These are phyloP conservation scores for Hymenochirus boettgeri DNA, from an alignment of 2,113 vertebrate species.

Conservation along the genomic window DNA sequence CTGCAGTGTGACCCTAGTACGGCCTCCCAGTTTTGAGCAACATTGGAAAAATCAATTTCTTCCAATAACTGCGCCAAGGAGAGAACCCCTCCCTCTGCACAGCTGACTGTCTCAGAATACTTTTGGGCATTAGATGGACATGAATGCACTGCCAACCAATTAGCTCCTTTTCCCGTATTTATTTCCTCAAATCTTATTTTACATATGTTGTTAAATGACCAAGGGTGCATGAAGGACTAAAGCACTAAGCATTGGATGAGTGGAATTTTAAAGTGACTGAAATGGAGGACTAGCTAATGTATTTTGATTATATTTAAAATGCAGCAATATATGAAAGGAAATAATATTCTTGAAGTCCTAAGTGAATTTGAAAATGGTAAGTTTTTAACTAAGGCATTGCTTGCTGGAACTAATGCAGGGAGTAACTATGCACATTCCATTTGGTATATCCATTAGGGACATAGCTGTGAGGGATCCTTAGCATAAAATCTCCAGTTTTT, in stretches of 20 bases:
- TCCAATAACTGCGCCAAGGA: slow-evolving; percentile 47
- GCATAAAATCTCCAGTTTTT: slow-evolving; percentile 15
- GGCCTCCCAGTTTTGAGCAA: slow-evolving; percentile 83
- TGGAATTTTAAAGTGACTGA: slow-evolving; percentile 1
- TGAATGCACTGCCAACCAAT: slow-evolving; percentile 36
- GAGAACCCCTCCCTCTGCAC: slow-evolving; percentile 13
- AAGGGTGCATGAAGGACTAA: slow-evolving; percentile 20
- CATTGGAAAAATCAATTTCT: not conserved
- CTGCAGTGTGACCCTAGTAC: slow-evolving; percentile 97
- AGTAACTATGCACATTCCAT: slow-evolving; percentile 36
- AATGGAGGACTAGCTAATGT: not conserved
- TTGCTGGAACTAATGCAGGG: slow-evolving; percentile 31
- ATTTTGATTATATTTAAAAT: not conserved
- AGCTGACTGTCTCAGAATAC: slow-evolving; percentile 10
- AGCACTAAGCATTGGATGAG: slow-evolving; percentile 11
- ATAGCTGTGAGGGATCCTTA: slow-evolving; percentile 8
- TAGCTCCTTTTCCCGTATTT: slow-evolving; percentile 24
- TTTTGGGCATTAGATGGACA: slow-evolving; percentile 33
- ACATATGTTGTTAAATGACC: slow-evolving; percentile 23
- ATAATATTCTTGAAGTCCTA: no score
- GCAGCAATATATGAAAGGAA: not conserved
- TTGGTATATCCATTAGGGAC: slow-evolving; percentile 29
- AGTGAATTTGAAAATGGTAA: not conserved
- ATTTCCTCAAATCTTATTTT: slow-evolving; percentile 30
- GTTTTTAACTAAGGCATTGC: not conserved